Conservation (phyloP, 2,888 invertebrate species). For the Mythimna lalbum region DNA sequence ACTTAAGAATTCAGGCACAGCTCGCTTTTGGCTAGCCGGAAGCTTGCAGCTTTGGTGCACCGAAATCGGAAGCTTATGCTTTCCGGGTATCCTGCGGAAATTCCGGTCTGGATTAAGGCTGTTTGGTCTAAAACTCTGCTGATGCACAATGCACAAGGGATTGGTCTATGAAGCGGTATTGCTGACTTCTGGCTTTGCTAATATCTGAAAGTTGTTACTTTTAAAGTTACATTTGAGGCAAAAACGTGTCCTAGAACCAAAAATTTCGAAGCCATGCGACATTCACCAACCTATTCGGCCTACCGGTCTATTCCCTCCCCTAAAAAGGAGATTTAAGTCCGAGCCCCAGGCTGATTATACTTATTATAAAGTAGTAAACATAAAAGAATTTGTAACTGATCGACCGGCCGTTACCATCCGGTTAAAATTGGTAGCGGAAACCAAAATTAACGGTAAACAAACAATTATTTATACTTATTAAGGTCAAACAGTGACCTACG, state of each 20-base stretch:
- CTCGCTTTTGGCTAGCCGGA: constrained; percentile 4
- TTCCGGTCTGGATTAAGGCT: constrained; percentile 2
- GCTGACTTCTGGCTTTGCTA: background rate
- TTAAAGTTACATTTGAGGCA: background rate
- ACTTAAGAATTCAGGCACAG: background rate
- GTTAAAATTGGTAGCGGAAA: constrained; percentile 51
- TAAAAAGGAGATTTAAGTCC: too few species aligned
- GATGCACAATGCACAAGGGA: background rate
- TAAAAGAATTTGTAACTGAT: constrained; percentile 11
- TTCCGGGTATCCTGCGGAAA: constrained; percentile 4
- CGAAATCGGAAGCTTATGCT: background rate
- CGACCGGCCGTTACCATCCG: background rate
- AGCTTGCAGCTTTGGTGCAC: background rate
- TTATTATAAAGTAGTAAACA: background rate
- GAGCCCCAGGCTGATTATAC: too few species aligned
- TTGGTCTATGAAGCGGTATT: background rate
- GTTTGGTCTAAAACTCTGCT: background rate
- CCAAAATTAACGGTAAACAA: constrained; percentile 52
- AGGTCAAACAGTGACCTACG: constrained; percentile 56
- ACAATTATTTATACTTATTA: constrained; percentile 60
- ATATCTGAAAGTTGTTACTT: background rate
- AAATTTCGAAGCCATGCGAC: too few species aligned
- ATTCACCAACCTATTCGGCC: too few species aligned
- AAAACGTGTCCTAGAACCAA: too few species aligned
- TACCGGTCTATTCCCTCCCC: too few species aligned